Evolutionary conservation across 92 coral and sea anemone species (phyloP).

Genomic region (Porites evermanni): DNA sequence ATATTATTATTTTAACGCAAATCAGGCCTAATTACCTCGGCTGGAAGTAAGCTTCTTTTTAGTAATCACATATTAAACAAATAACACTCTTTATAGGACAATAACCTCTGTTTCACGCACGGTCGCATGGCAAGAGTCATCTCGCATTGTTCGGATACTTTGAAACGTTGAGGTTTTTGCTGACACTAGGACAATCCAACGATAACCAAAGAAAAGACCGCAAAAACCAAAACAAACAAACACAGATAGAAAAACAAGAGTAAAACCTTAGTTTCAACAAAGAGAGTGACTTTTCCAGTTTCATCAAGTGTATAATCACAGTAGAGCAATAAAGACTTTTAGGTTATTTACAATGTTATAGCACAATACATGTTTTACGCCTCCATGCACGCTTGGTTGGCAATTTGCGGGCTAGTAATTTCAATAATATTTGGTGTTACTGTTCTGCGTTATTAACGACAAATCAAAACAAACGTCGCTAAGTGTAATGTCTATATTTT

Average conservation of each 20-base stretch:
- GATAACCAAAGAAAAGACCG: slow-evolving; percentile 10
- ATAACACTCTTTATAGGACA: not conserved
- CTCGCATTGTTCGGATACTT: slow-evolving; percentile 35
- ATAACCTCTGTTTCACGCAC: slow-evolving; percentile 32
- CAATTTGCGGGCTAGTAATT: slow-evolving; percentile 10
- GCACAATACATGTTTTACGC: not conserved
- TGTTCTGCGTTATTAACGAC: slow-evolving; percentile 23
- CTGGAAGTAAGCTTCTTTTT: not conserved
- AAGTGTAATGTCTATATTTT: not conserved
- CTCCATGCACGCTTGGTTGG: slow-evolving; percentile 21
- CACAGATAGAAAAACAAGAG: not conserved
- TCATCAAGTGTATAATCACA: not conserved
- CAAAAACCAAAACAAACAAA: slow-evolving; percentile 18
- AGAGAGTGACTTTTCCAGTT: not conserved
- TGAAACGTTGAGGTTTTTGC: slow-evolving; percentile 14
- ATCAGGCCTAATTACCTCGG: not conserved
- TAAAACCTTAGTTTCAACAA: not conserved
- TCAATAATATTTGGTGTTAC: slow-evolving; percentile 40
- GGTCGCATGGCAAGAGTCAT: slow-evolving; percentile 29
- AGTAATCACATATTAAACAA: not conserved
- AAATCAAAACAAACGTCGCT: slow-evolving; percentile 30
- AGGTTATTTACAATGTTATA: not conserved
- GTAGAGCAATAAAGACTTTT: not conserved
- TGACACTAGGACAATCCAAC: slow-evolving; percentile 4
- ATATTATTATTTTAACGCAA: not conserved